Evolutionary conservation across 1,140 invertebrate species (phyloP).

Genomic region (Temnothorax curvispinosus): DNA sequence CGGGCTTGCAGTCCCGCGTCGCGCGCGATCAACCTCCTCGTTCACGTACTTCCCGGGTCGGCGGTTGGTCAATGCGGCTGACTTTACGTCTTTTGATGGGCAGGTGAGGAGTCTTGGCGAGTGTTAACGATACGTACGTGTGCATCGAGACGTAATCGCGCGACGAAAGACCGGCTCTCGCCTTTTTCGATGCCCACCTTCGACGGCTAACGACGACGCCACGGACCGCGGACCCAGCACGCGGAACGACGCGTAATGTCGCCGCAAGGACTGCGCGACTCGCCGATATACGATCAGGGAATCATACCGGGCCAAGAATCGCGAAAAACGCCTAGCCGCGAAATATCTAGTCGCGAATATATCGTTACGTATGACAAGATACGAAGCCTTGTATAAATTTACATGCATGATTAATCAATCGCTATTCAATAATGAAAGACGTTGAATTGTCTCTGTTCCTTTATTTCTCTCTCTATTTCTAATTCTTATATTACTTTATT

Average conservation of each 20-base stretch:
- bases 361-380: neutral
- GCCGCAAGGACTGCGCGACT: constrained; percentile 82
- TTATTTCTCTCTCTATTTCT: too few species aligned
- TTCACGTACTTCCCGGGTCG: constrained; percentile 73
- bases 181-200: constrained; percentile 67
- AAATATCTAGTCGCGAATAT: constrained; percentile 7
- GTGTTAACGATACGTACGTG: constrained; percentile 82
- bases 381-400: neutral
- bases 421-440: neutral
- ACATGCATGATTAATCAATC: neutral
- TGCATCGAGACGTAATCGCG: constrained; percentile 70
- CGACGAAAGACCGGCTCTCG: constrained; percentile 59
- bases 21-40: constrained; percentile 28
- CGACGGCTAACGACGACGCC: constrained; percentile 62
- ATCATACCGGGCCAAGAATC: constrained; percentile 69
- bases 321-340: constrained; percentile 42
- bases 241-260: constrained; percentile 75
- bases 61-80: constrained; percentile 85
- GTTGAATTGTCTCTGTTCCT: neutral
- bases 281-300: constrained; percentile 81
- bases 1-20: neutral
- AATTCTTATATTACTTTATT: neutral
- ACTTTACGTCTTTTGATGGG: constrained; percentile 86
- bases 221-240: constrained; percentile 58
- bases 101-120: constrained; percentile 86